Percentiles rank a stretch among this genome's conserved stretches.
These are phyloP conservation scores for Drosophila ficusphila DNA, from an alignment of 1,140 invertebrate species.

Conservation along the genomic window DNA sequence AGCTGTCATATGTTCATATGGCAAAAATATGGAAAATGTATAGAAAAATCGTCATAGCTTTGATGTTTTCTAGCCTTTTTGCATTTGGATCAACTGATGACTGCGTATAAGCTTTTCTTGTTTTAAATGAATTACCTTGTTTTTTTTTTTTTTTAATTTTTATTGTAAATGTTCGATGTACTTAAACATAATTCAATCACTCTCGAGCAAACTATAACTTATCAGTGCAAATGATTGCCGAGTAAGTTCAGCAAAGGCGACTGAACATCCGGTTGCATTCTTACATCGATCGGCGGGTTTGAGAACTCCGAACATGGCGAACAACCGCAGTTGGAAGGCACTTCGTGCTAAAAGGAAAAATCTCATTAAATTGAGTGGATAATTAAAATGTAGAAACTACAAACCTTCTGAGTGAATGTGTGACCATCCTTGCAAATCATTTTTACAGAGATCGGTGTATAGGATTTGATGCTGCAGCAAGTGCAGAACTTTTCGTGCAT, in stretches of 20 bases:
- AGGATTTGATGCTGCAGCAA: slow-evolving; percentile 76
- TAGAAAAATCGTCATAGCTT: too few relatives aligned
- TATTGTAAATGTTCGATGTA: slow-evolving; percentile 6
- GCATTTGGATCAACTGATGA: too few relatives aligned
- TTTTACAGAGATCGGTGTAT: slow-evolving; percentile 67
- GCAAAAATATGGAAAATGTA: too few relatives aligned
- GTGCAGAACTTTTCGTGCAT: slow-evolving; percentile 78
- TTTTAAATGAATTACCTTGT: too few relatives aligned
- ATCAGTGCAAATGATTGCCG: slow-evolving; percentile 7
- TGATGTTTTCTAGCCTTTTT: too few relatives aligned
- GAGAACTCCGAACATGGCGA: slow-evolving; percentile 57
- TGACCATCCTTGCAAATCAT: slow-evolving; percentile 74
- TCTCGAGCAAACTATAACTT: neutral
- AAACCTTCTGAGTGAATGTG: slow-evolving; percentile 57
- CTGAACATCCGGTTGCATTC: slow-evolving; percentile 42
- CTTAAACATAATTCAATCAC: slow-evolving; percentile 8
- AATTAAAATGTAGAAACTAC: neutral
- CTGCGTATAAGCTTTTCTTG: too few relatives aligned
- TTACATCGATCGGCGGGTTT: slow-evolving; percentile 49
- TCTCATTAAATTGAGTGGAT: neutral
- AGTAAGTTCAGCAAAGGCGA: slow-evolving; percentile 50
- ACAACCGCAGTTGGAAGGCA: slow-evolving; percentile 68
- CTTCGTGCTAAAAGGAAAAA: slow-evolving; percentile 56
- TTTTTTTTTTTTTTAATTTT: slow-evolving; percentile 13
- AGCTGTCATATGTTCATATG: too few relatives aligned